phyloP scores from a whole-genome alignment of 2,888 invertebrate species.

The Drosophila austrosaltans region DNA sequence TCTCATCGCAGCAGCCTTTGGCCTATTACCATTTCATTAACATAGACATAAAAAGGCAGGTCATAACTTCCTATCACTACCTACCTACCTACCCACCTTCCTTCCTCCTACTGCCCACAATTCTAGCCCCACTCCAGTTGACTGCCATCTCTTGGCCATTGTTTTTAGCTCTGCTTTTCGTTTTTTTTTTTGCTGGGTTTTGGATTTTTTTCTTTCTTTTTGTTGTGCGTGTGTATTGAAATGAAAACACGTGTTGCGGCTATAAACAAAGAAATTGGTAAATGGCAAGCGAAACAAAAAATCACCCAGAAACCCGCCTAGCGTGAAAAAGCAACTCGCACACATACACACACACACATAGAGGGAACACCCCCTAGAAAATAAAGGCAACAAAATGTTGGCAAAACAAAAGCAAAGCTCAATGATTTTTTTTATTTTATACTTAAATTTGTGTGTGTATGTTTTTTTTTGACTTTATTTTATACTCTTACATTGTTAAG shows the following conservation, averaged over 20 bases:
- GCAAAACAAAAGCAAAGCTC: slow-evolving; percentile 14
- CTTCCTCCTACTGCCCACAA: slow-evolving; percentile 1
- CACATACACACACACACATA: slow-evolving; percentile 27
- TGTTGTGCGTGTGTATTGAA: slow-evolving; percentile 50
- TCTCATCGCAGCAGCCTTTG: slow-evolving; percentile 23
- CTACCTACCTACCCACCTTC: slow-evolving; percentile 1
- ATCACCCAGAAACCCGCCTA: slow-evolving; percentile 49
- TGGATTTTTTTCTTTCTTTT: not conserved
- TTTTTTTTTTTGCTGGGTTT: not conserved
- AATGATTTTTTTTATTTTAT: slow-evolving; percentile 20
- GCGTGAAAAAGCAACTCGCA: slow-evolving; percentile 44
- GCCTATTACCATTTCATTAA: slow-evolving; percentile 75
- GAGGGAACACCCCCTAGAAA: slow-evolving; percentile 33
- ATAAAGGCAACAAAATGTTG: slow-evolving; percentile 18
- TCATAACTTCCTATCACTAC: slow-evolving; percentile 19
- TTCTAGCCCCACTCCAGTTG: not conserved
- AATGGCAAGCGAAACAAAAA: slow-evolving; percentile 42
- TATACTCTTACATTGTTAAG: slow-evolving; percentile 1
- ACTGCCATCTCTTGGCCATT: not conserved
- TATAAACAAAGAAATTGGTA: slow-evolving; percentile 76
- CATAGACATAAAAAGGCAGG: slow-evolving; percentile 72
- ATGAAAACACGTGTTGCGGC: slow-evolving; percentile 75
- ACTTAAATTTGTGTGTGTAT: slow-evolving; percentile 15
- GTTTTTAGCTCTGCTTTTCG: not conserved
- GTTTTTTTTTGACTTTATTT: not conserved